Evolutionary conservation across 2,113 vertebrate genomes (phyloP).

Genomic region (Oreochromis niloticus): DNA sequence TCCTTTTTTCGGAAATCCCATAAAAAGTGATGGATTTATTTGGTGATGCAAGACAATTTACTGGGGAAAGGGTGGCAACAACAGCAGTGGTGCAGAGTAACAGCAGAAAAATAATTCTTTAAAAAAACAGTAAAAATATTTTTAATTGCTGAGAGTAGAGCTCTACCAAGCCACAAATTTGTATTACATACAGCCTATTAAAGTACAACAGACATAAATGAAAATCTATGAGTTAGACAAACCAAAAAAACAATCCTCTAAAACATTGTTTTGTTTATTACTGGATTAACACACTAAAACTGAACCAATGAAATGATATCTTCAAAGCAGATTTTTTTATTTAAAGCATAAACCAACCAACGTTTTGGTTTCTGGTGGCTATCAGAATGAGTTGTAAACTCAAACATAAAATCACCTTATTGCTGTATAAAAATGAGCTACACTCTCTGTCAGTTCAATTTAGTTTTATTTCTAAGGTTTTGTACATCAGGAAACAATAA

Average conservation of each 20-base stretch:
- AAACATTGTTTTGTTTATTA: not conserved
- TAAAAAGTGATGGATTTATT: conserved; percentile 26
- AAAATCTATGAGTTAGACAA: not conserved
- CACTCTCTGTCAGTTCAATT: not conserved
- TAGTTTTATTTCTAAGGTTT: not conserved
- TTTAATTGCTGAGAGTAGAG: not conserved
- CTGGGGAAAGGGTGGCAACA: not conserved
- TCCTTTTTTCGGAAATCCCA: conserved; percentile 21
- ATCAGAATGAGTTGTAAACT: not conserved
- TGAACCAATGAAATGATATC: not conserved
- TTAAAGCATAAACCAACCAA: accelerated
- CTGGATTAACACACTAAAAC: not conserved
- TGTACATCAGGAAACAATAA: not conserved
- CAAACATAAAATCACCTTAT: not conserved
- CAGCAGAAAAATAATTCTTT: not conserved
- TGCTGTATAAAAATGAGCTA: not conserved
- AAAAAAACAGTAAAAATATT: not conserved
- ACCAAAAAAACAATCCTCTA: not conserved
- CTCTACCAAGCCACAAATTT: not conserved
- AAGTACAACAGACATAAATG: not conserved
- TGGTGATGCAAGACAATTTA: not conserved
- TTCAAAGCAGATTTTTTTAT: not conserved
- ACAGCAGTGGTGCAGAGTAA: not conserved
- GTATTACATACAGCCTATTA: not conserved
- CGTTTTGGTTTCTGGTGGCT: not conserved